Evolutionary conservation across 37 sponge, comb jelly and placozoan species (phyloP), one percentile per base, ranked within the genome.

Genomic region (Hexactinellida sp.): DNA sequence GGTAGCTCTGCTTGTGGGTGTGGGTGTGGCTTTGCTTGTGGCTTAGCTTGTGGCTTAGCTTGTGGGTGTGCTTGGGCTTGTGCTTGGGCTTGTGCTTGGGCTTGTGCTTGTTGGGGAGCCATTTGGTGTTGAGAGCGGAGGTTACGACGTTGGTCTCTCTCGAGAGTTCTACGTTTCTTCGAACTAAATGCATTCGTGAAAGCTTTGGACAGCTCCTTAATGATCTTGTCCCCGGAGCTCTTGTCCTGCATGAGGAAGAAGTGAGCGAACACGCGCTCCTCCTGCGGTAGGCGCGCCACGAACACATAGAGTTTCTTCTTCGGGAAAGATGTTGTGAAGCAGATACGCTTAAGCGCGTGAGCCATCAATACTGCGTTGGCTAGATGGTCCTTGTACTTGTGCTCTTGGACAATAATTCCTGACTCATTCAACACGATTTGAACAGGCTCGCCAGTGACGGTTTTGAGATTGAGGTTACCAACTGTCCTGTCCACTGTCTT

Each of bases 291-390:
- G 34, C 85, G 86, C 10, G 91, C 84, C 5, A 91, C 91, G 32
- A 91, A 36, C 36, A 85, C 88, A 84, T 88, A 88, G 36, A 88
- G 54, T 34, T 24, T 37, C 82, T 88, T 88, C 88, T 88, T 91
- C 36, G 86, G 36, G 24, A 88, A 86, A 32, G 82, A 85, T 0
- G 87, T 88, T 38, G 87, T 84, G 86, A 55, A 88, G 0, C 88
- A 19, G 37, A 91, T 91, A 9, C 91, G 51, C 84, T 86, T 85
- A 39, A 91, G 84, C 21, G 91, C 91, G 85, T 91, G 91, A 0
- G 88, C 88, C 91, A 91, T 91, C 24, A 91, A 25, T 63, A 63
- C 28, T 5, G 25, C 30, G 5, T 63, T n/a, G 13, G 76, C 30
- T 10, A 3, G 76, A n/a, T 1, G 9, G 52, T 47, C 52, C 16